These are phyloP conservation scores for Prolemur simus DNA, from an alignment of 2,113 vertebrate genomes.

Conservation along the genomic window DNA sequence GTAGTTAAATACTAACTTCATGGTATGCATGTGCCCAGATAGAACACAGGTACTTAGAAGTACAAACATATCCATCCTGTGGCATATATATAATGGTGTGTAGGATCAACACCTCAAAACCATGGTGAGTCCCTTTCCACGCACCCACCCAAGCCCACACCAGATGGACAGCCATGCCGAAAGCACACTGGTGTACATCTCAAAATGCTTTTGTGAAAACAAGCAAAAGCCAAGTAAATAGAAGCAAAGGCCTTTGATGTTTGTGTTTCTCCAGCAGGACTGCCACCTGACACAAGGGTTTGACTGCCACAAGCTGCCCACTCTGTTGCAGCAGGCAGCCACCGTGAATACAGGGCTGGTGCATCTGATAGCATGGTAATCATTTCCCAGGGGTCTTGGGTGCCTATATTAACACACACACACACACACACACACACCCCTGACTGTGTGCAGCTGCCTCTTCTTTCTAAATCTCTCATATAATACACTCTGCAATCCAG, in stretches of 20 bases:
- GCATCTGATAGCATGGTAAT: not conserved
- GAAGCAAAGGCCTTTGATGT: constrained; percentile 48
- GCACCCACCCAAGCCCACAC: not conserved
- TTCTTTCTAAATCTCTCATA: constrained; percentile 69
- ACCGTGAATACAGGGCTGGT: not conserved
- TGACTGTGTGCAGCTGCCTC: constrained; percentile 77
- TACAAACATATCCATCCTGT: not conserved
- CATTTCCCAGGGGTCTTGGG: constrained; percentile 30
- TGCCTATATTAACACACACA: not conserved
- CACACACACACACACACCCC: not conserved
- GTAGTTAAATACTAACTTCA: not conserved
- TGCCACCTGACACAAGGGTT: constrained; percentile 6
- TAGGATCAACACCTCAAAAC: not conserved
- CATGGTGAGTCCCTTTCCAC: accelerated
- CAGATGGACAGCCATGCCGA: not conserved
- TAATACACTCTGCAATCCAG: constrained; percentile 58
- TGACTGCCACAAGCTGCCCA: not conserved
- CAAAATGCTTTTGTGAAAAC: not conserved
- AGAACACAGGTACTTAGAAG: not conserved
- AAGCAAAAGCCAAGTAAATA: constrained; percentile 30
- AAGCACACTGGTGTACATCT: not conserved
- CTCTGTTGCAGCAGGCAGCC: not conserved
- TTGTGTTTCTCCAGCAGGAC: not conserved
- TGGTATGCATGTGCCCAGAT: not conserved
- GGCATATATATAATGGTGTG: not conserved